Base-by-base conservation (phyloP, 1,140 invertebrate genomes). In the Pachypsylla venusta region DNA sequence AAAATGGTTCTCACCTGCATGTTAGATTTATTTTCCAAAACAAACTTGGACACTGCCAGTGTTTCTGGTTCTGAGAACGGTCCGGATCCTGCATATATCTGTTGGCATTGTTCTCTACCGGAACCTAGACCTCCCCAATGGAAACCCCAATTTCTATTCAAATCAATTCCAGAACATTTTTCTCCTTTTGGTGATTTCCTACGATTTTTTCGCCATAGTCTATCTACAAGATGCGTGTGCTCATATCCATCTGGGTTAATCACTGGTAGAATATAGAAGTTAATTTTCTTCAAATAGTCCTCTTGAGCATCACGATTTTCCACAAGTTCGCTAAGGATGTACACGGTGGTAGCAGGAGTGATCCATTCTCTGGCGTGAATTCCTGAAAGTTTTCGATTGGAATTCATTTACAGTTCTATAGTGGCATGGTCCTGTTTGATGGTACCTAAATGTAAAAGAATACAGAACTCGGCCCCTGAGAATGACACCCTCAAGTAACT, bases 51-150 rank as follows among this genome's bases (percentile, higher is more conserved):
- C 35, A 70, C 63, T 16, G 78, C 80, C 42, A 74, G 72, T 0
- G 86, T 89, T 72, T 94, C 91, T 0, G 84, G 83, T 69, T 94
- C 90, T 0, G 89, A 92, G 66, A 92, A 90, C 0, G 87, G 77
- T 19, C 76, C 73, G 0, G 80, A 74, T 0, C 92, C 91, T 0
- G 81, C 79, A 66, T 81, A 95, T 57, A 82, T 85, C 27, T 93
- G 85, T 24, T 79, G 78, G 65, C 91, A 94, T 0, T 83, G 81
- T 64, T 87, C 71, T 27, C 75, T 75, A 28, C 85, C 89, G 1
- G 85, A 81, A 13, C 89, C 89, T 60, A 77, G 61, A n/a, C 76
- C 77, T 62, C 80, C 74, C 81, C 83, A 87, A 24, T 77, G 70
- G 62, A 79, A 81, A 7, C 78, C 79, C 64, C 82, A 86, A 63